Base-by-base conservation (phyloP, 2,797 vertebrate species). In the Coreius guichenoti region DNA sequence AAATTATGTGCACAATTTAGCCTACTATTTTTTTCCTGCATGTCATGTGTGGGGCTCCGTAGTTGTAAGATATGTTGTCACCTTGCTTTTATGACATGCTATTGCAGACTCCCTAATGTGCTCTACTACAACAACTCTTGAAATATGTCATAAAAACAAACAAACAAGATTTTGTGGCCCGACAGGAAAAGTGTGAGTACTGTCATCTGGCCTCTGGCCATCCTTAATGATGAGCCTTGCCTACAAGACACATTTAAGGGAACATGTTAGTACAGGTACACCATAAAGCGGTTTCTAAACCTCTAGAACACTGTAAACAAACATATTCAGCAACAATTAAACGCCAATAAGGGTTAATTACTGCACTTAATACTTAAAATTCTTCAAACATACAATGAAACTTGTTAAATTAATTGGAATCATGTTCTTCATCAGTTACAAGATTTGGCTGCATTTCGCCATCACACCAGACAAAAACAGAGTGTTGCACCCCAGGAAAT, bases 401-500 rank as follows among this genome's bases (percentile, higher is more conserved):
- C 47, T 54, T 54, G 23, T 54, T 54, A 2, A 39, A 5, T 76
- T n/a, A 67, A 67, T 65, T 83, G 72, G 16, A 26, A 68, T 21
- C 68, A 73, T 36, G 31, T 74, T 65, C 29, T 83, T 83, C 9
- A 8, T 31, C 21, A 54, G 45, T 5, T 26, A 76, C 45, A 76
- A 14, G 5, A 47, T 29, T 49, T 21, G n/a, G n/a, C n/a, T 33
- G n/a, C 47, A 21, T 54, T 78, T 69, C 3, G 16, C n/a, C 13
- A 45, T 54, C 4, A 47, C n/a, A 63, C 33, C 39, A 56, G 31
- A 80, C 65, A 82, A 86, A 67, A 79, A 23, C 56, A 49, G 21
- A 80, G 54, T 58, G 69, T 61, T n/a, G 39, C 80, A 58, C 76
- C 63, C 14, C 51, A 26, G 83, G 83, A 63, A 47, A 61, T 74